These are phyloP conservation scores for Pleuronectes platessa DNA, from an alignment of 2,113 vertebrate species.

Conservation along the genomic window DNA sequence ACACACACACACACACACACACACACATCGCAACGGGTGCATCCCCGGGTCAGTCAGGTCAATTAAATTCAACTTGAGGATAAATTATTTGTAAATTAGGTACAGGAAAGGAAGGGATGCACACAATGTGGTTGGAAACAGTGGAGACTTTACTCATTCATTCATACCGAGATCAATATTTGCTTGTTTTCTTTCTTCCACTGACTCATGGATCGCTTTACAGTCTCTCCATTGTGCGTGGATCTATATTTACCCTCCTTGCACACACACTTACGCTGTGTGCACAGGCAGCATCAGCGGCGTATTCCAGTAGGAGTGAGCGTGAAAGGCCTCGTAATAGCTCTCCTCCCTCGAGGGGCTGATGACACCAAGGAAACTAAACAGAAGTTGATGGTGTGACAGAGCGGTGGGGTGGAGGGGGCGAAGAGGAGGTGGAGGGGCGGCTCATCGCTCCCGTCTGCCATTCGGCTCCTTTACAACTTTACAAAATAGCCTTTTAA, in stretches of 20 bases:
- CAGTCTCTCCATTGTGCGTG: constrained; percentile 7
- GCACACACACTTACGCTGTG: constrained; percentile 42
- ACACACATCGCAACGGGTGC: constrained; percentile 49
- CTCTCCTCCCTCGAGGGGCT: constrained; percentile 66
- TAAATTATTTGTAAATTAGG: constrained; percentile 82
- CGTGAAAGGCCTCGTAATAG: constrained; percentile 74
- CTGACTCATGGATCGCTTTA: constrained; percentile 12
- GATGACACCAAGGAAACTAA: constrained; percentile 79
- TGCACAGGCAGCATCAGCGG: constrained; percentile 45
- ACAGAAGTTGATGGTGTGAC: constrained; percentile 74
- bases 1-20: not conserved
- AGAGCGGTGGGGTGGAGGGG: constrained; percentile 32
- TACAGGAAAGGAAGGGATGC: constrained; percentile 65
- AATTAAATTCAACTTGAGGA: constrained; percentile 83
- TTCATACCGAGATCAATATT: constrained; percentile 23
- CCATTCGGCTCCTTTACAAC: constrained; percentile 83
- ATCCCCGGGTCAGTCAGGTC: constrained; percentile 80
- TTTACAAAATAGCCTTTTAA: constrained; percentile 88
- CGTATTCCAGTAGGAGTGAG: constrained; percentile 51
- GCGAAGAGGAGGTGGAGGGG: not conserved
- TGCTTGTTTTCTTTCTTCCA: constrained; percentile 36
- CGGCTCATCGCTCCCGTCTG: constrained; percentile 58
- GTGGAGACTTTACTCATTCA: not conserved
- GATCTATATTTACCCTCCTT: constrained; percentile 38
- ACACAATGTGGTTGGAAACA: not conserved